Conservation (phyloP, 2,888 invertebrate genomes). For the Parnassius apollo region DNA sequence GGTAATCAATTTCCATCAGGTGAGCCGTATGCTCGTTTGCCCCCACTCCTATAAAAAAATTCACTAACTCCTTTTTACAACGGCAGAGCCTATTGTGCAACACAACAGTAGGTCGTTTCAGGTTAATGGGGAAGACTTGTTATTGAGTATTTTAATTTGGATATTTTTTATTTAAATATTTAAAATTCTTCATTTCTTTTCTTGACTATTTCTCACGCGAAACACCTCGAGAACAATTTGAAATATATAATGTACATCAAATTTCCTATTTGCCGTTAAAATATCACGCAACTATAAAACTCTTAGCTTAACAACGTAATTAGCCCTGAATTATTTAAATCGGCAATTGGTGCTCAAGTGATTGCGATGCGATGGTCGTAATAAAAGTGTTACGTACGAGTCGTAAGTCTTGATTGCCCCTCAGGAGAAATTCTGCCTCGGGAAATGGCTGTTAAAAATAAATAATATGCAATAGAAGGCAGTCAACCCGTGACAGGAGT, state of each 20-base stretch:
- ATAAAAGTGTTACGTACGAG: slow-evolving; percentile 25
- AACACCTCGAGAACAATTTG: not conserved
- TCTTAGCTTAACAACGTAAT: slow-evolving; percentile 15
- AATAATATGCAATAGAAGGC: slow-evolving; percentile 15
- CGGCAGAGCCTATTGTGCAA: too few relatives aligned
- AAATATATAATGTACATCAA: slow-evolving; percentile 7
- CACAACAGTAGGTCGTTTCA: too few relatives aligned
- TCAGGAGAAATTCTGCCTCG: slow-evolving; percentile 21
- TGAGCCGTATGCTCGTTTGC: too few relatives aligned
- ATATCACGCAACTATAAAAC: slow-evolving; percentile 15
- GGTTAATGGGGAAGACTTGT: too few relatives aligned
- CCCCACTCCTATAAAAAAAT: too few relatives aligned
- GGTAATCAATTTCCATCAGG: too few relatives aligned
- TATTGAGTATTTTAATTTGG: too few relatives aligned
- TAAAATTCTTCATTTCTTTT: too few relatives aligned
- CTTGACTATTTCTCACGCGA: too few relatives aligned
- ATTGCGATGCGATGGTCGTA: slow-evolving; percentile 13
- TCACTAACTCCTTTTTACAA: too few relatives aligned
- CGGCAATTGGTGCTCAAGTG: slow-evolving; percentile 4
- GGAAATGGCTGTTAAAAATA: slow-evolving; percentile 23
- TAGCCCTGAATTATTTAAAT: slow-evolving; percentile 22
- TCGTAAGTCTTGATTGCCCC: slow-evolving; percentile 23
- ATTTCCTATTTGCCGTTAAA: slow-evolving; percentile 12
- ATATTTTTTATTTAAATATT: too few relatives aligned
- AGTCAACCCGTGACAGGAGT: slow-evolving; percentile 10